A percentile compares a stretch with the other conserved stretches of the same genome.
These are phyloP conservation scores for Mastomys natalensis DNA, from an alignment of 2,113 vertebrate genomes.

Conservation along the genomic window DNA sequence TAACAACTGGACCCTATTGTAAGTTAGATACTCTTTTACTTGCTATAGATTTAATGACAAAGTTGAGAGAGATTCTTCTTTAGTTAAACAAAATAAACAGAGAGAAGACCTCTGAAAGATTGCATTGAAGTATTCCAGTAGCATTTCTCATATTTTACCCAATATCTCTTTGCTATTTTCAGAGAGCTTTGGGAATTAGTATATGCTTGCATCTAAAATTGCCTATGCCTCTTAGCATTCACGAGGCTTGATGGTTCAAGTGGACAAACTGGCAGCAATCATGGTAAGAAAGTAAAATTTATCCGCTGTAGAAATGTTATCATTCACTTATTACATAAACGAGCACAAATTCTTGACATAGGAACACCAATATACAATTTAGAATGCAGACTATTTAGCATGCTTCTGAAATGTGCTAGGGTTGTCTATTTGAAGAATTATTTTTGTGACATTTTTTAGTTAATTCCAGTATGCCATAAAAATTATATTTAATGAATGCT, in stretches of 20 bases:
- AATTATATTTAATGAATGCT: neutral
- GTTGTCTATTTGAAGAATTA: neutral
- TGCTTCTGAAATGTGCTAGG: constrained; percentile 19
- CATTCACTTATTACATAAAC: constrained; percentile 30
- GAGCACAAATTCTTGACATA: neutral
- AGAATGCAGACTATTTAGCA: neutral
- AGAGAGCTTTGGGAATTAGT: constrained; percentile 47
- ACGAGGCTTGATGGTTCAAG: neutral
- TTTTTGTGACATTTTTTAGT: neutral
- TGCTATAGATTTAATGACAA: neutral
- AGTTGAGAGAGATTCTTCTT: neutral
- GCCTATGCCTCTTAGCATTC: neutral
- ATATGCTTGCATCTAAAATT: constrained; percentile 58
- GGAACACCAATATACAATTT: neutral
- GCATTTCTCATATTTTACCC: constrained; percentile 47
- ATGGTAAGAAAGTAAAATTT: constrained; percentile 13
- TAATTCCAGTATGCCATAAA: neutral
- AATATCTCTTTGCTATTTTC: constrained; percentile 35
- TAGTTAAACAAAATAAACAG: constrained; percentile 26
- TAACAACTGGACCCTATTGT: neutral
- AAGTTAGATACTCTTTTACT: neutral
- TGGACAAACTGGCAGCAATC: neutral
- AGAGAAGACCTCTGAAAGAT: neutral
- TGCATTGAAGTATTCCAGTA: constrained; percentile 42
- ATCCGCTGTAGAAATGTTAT: constrained; percentile 15